These are phyloP conservation scores for Manis pentadactyla DNA, from an alignment of 2,797 vertebrate species.

Conservation along the genomic window DNA sequence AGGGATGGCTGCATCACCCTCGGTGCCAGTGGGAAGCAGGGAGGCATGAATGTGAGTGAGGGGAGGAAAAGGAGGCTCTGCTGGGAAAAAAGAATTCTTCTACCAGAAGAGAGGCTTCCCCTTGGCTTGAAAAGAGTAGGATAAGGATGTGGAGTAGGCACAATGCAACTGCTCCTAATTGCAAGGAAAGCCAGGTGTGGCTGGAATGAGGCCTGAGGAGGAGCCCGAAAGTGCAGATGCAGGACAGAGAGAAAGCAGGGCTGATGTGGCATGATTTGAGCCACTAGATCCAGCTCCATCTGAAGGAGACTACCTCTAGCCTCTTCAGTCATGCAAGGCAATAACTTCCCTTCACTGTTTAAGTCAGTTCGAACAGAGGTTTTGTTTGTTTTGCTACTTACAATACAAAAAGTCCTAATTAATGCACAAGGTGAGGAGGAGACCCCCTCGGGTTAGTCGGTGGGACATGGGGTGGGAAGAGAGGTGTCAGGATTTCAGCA, in stretches of 20 bases:
- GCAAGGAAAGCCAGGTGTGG: not conserved
- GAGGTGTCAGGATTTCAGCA: not conserved
- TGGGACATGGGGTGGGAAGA: not conserved
- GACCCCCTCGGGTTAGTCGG: not conserved
- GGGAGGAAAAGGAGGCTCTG: not conserved
- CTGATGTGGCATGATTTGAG: not conserved
- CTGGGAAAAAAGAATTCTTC: not conserved
- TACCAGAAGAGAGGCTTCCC: not conserved
- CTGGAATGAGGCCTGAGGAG: not conserved
- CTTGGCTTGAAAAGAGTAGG: not conserved
- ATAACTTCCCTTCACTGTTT: not conserved
- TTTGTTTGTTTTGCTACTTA: not conserved
- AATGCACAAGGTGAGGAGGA: not conserved
- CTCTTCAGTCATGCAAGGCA: not conserved
- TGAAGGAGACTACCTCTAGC: not conserved
- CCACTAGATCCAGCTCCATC: not conserved
- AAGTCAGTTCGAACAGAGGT: not conserved
- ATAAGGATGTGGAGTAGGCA: not conserved
- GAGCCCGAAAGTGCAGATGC: not conserved
- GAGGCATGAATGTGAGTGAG: not conserved
- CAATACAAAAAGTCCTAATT: not conserved
- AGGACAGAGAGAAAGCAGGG: not conserved
- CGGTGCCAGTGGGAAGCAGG: not conserved
- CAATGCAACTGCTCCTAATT: not conserved
- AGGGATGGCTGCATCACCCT: not conserved